Evolutionary conservation across 2,113 vertebrate species (phyloP), one percentile per base, ranked within the genome.

Genomic region (Menidia beryllina): DNA sequence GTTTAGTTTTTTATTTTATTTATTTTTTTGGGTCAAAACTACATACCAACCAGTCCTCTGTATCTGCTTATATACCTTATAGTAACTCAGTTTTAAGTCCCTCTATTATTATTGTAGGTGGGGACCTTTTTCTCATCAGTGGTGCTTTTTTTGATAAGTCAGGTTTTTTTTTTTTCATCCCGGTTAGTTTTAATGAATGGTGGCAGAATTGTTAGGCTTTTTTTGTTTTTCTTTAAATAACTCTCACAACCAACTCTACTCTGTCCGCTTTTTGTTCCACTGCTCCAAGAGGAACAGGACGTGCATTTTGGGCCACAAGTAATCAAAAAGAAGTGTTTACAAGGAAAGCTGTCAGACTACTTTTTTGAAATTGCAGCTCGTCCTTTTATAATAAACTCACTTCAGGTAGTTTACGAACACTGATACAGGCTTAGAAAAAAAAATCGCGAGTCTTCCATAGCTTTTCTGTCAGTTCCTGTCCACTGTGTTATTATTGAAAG

Each of bases 81-180:
- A 95, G 95, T 94, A 94, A 95, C 94, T 95, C 92, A 84, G 93
- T 93, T 95, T 93, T 93, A 93, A 95, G 92, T 91, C 94, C 94
- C 95, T 95, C 94, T 93, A 89, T 93, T 95, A 95, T 94, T 96
- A 95, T 94, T 51, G 45, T 84, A 89, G 93, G 94, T 95, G 93
- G 21, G 48, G 48, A 52, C 24, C 63, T 88, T 77, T 91, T 87
- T 57, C 92, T 94, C 91, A 93, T 91, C 93, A 94, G 96, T 95
- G 96, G 96, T 98, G 97, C 96, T 98, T 96, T 95, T n/a, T 95
- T 45, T 95, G 93, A 95, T 92, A 95, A 93, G 94, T 96, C 95
- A 94, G 94, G 41, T 43, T 95, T 94, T 95, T 95, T 93, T 65
- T 95, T 95, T 82, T 57, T 67, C 56, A 57, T 57, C 54, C 34